These are phyloP conservation scores for Alviniconcha strummeri DNA, from an alignment of 2,888 invertebrate species.

Conservation along the genomic window DNA sequence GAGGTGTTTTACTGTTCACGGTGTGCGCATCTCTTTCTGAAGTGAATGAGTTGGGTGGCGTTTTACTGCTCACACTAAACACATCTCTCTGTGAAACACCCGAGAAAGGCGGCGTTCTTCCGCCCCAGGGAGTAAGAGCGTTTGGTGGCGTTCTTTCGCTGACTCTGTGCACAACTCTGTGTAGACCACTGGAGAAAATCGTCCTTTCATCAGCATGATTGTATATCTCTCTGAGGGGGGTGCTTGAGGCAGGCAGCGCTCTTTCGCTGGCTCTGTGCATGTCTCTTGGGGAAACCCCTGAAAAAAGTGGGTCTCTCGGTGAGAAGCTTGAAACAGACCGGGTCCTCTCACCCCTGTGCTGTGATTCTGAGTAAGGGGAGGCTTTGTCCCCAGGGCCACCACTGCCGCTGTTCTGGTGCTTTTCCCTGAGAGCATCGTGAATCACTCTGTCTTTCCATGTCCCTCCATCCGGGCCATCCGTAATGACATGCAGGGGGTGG, in stretches of 20 bases:
- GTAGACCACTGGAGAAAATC: too few species aligned
- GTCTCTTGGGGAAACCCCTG: too few species aligned
- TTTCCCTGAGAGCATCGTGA: background rate
- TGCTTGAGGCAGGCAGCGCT: background rate
- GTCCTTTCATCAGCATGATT: conserved; percentile 27
- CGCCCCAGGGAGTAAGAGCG: too few species aligned
- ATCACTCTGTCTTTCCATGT: background rate
- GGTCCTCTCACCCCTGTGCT: background rate
- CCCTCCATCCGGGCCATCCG: background rate
- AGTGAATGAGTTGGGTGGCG: background rate
- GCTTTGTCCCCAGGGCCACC: too few species aligned
- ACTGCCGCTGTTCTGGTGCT: background rate
- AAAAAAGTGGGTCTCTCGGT: too few species aligned
- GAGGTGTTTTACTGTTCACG: too few species aligned
- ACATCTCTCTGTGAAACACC: background rate
- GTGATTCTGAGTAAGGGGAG: too few species aligned
- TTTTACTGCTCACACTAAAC: background rate
- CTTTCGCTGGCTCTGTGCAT: background rate
- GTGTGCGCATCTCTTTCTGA: too few species aligned
- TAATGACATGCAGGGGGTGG: conserved; percentile 7
- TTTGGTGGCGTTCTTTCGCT: too few species aligned
- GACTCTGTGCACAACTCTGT: too few species aligned
- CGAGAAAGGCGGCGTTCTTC: background rate
- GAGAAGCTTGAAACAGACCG: too few species aligned
- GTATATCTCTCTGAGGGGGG: background rate